Evolutionary conservation across 2,113 vertebrate species (phyloP).

Genomic region (Brevimyrus niger): DNA sequence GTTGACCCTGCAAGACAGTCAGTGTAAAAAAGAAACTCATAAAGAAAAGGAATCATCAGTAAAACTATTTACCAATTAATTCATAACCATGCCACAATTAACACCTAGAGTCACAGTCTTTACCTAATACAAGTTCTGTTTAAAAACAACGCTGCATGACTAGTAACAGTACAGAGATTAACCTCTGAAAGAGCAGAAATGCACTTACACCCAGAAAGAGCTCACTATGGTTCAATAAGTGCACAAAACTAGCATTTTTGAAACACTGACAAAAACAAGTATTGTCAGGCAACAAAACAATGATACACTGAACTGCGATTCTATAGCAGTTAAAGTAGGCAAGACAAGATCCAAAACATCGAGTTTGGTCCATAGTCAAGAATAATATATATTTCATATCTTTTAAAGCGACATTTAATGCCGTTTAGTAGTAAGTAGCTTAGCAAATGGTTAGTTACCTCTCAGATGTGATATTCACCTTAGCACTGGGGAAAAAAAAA

Average conservation of each 20-base stretch:
- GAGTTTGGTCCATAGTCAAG: constrained; percentile 66
- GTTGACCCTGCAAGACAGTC: constrained; percentile 71
- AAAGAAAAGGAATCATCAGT: constrained; percentile 45
- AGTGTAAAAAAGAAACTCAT: constrained; percentile 46
- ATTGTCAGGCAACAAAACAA: constrained; percentile 86
- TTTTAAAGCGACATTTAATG: constrained; percentile 25
- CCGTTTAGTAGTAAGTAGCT: constrained; percentile 23
- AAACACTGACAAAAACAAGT: constrained; percentile 82
- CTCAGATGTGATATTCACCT: constrained; percentile 18
- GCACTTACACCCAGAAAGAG: constrained; percentile 85
- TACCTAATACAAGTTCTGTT: constrained; percentile 78
- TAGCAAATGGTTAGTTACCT: constrained; percentile 17
- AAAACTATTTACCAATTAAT: constrained; percentile 84
- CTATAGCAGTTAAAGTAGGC: constrained; percentile 79
- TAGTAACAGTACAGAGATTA: constrained; percentile 78
- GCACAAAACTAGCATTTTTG: constrained; percentile 76
- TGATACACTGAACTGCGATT: constrained; percentile 82
- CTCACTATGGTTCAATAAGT: constrained; percentile 88
- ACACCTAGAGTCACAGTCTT: constrained; percentile 76
- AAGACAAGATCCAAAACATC: constrained; percentile 58
- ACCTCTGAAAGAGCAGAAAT: constrained; percentile 74
- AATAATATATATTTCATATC: not conserved
- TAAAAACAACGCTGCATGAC: constrained; percentile 83
- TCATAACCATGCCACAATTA: constrained; percentile 98
- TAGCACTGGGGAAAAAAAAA: constrained; percentile 19